Evolutionary conservation across 2,888 invertebrate species (phyloP).

Genomic region (Leptopilina syphax): DNA sequence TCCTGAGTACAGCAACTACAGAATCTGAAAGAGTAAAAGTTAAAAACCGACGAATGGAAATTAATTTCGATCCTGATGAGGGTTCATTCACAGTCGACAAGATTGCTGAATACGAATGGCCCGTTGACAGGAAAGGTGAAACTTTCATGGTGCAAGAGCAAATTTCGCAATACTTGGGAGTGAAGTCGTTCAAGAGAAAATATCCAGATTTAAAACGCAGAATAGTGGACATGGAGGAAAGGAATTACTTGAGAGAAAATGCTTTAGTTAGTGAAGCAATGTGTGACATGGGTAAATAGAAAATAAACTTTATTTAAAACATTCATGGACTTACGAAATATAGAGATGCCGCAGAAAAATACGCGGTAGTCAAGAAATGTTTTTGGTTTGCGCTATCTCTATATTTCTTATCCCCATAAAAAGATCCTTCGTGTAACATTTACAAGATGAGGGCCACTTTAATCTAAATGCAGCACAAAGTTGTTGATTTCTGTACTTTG

Average conservation of each 20-base stretch:
- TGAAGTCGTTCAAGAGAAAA: constrained; percentile 97
- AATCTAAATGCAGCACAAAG: no score
- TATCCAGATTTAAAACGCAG: constrained; percentile 93
- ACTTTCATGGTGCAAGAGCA: constrained; percentile 97
- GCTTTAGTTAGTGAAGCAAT: constrained; percentile 92
- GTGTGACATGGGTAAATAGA: constrained; percentile 89
- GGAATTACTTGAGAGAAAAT: constrained; percentile 90
- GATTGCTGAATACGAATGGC: constrained; percentile 97
- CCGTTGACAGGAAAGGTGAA: constrained; percentile 82
- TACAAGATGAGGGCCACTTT: no score
- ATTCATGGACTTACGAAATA: no score
- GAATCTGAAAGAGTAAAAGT: constrained; percentile 78
- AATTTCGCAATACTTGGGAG: constrained; percentile 94
- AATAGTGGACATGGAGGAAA: constrained; percentile 92
- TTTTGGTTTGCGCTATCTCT: no score
- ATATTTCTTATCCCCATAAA: no score
- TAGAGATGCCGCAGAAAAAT: no score
- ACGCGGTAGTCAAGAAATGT: no score
- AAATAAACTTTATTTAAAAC: no score
- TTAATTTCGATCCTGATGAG: constrained; percentile 75
- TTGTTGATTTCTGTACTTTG: no score
- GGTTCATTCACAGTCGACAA: constrained; percentile 87
- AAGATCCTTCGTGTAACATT: no score
- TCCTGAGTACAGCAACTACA: constrained; percentile 85
- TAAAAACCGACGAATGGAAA: constrained; percentile 75